Percentiles rank a stretch among this genome's conserved stretches.
Conservation (phyloP, 1,140 invertebrate genomes). For the Drosophila insularis region DNA sequence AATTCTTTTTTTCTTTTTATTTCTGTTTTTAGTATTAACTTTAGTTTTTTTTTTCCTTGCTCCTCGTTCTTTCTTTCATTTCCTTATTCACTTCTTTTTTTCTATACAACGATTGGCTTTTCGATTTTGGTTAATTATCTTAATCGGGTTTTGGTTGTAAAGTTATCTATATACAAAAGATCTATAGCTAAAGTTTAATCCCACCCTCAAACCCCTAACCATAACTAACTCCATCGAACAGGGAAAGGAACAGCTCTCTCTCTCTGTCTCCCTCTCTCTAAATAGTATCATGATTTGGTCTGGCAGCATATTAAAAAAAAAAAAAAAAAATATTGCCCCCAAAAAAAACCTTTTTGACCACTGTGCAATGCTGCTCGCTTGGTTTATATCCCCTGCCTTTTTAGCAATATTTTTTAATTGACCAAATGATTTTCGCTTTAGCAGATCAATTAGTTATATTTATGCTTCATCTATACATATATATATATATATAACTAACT, state of each 20-base stretch:
- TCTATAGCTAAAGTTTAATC: neutral
- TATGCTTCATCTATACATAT: no score
- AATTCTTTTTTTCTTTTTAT: conserved; percentile 3
- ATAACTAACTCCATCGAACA: neutral
- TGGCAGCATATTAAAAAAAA: neutral
- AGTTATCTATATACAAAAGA: neutral
- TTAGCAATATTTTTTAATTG: neutral
- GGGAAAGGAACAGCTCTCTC: no score
- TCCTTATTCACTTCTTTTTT: neutral
- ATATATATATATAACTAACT: neutral
- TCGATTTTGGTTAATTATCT: neutral
- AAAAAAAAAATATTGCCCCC: neutral
- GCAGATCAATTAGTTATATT: neutral
- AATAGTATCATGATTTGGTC: conserved; percentile 6
- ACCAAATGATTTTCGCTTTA: conserved; percentile 3
- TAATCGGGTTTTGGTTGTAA: neutral
- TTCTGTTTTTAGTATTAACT: neutral
- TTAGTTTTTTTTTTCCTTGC: neutral
- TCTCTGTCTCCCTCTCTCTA: neutral
- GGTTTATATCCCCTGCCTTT: neutral
- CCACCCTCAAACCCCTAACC: neutral
- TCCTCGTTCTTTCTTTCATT: neutral
- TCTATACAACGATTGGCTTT: conserved; percentile 22
- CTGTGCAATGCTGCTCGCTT: neutral
- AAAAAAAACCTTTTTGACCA: neutral